phyloP scores from a whole-genome alignment of 1,140 invertebrate genomes.

The Antheraea pernyi region DNA sequence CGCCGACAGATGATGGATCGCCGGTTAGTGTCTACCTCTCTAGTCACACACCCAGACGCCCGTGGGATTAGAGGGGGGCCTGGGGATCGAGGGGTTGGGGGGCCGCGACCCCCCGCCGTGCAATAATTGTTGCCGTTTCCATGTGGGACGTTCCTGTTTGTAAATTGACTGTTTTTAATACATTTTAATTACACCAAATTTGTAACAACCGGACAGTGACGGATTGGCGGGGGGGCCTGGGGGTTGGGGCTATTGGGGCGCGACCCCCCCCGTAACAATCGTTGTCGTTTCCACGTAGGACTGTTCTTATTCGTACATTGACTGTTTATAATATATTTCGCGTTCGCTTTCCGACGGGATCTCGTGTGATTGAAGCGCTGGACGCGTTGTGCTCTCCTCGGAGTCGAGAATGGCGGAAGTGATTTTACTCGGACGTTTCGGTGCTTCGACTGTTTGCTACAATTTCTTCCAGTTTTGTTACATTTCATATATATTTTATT shows the following conservation, averaged over 20 bases:
- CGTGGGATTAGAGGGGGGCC: neutral
- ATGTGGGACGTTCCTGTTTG: neutral
- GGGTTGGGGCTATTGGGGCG: no score
- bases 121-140: no score
- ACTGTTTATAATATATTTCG: no score
- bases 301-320: no score
- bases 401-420: neutral
- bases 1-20: constrained; percentile 2
- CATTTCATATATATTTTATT: neutral
- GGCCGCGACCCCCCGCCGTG: neutral
- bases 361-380: neutral
- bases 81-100: neutral
- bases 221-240: no score
- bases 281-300: no score
- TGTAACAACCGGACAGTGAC: no score
- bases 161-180: no score
- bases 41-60: no score
- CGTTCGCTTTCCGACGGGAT: neutral
- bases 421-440: no score
- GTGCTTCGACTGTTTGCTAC: neutral
- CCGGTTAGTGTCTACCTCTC: neutral
- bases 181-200: no score
- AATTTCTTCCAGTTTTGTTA: neutral
- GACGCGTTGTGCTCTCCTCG: neutral
- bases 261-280: no score